Percentiles rank a stretch among this genome's conserved stretches.
Evolutionary conservation across 2,797 vertebrate genomes (phyloP).

Genomic region (Pseudomugil tenellus): DNA sequence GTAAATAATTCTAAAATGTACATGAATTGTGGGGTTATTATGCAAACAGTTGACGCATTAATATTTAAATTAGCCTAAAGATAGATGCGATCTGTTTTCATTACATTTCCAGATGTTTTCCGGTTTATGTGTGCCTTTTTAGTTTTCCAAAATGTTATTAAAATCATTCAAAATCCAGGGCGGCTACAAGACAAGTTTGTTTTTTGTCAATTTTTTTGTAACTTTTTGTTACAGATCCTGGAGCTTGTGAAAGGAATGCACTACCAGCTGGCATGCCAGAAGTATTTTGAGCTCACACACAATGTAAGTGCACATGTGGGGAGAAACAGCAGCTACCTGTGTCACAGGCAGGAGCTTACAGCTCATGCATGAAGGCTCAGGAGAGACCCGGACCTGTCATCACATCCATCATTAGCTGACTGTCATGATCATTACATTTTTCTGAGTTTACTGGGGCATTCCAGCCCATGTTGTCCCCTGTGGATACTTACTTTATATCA

Average conservation of each 20-base stretch:
- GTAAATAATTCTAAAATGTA: neutral
- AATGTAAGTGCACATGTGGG: slow-evolving; percentile 86
- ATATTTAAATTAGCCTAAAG: slow-evolving; percentile 49
- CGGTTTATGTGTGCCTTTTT: slow-evolving; percentile 30
- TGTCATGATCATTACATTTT: slow-evolving; percentile 70
- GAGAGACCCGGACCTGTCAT: slow-evolving; percentile 54
- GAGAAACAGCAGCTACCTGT: slow-evolving; percentile 42
- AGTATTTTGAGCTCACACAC: slow-evolving; percentile 96
- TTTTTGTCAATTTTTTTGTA: neutral
- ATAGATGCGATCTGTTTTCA: slow-evolving; percentile 41
- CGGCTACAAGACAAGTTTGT: slow-evolving; percentile 4
- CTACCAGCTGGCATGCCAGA: slow-evolving; percentile 98
- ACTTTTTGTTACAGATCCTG: slow-evolving; percentile 85
- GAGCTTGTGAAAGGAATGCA: slow-evolving; percentile 98
- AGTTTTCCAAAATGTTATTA: slow-evolving; percentile 26
- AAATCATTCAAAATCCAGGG: slow-evolving; percentile 21
- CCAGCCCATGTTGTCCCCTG: slow-evolving; percentile 52
- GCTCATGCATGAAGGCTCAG: slow-evolving; percentile 39
- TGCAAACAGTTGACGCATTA: slow-evolving; percentile 29
- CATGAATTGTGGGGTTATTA: slow-evolving; percentile 14
- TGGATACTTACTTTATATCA: slow-evolving; percentile 56
- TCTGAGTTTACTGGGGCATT: slow-evolving; percentile 69
- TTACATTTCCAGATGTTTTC: slow-evolving; percentile 34
- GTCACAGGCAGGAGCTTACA: slow-evolving; percentile 36
- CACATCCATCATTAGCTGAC: slow-evolving; percentile 68